Evolutionary conservation across 2,888 invertebrate genomes (phyloP).

Genomic region (Linyphia triangularis): DNA sequence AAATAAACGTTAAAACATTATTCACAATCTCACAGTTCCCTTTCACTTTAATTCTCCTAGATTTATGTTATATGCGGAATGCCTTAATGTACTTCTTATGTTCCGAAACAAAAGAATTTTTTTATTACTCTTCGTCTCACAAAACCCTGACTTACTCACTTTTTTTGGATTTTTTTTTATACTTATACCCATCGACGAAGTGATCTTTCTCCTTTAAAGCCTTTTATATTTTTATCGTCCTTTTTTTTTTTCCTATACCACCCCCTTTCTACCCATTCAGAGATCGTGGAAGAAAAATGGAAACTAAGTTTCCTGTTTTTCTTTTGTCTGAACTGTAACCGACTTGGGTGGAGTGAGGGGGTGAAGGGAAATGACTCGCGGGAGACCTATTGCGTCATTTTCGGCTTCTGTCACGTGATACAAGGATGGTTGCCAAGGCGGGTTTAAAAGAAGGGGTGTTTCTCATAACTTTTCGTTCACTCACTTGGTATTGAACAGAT

Average conservation of each 20-base stretch:
- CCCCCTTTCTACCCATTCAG: background rate
- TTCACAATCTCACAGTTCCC: constrained; percentile 13
- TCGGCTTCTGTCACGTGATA: constrained; percentile 5
- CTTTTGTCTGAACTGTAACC: constrained; percentile 46
- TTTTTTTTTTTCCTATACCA: background rate
- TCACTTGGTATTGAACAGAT: background rate
- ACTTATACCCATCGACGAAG: background rate
- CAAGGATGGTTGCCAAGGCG: background rate
- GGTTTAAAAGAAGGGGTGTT: background rate
- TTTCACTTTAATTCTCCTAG: constrained; percentile 10
- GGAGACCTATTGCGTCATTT: constrained; percentile 27
- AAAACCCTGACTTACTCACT: background rate
- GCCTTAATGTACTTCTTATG: constrained; percentile 52
- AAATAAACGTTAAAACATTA: constrained; percentile 38
- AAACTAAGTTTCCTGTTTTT: constrained; percentile 42
- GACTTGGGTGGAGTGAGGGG: background rate
- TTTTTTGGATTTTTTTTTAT: constrained; percentile 17
- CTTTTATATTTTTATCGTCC: constrained; percentile 5
- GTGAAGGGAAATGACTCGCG: constrained; percentile 17
- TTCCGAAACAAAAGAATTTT: constrained; percentile 30
- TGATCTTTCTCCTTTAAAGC: constrained; percentile 24
- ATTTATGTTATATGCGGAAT: constrained; percentile 25
- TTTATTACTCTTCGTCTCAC: background rate
- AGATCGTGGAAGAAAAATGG: constrained; percentile 25
- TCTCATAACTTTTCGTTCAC: background rate